These are phyloP conservation scores for Stomorhina lunata DNA, from an alignment of 2,888 invertebrate genomes.

Conservation along the genomic window DNA sequence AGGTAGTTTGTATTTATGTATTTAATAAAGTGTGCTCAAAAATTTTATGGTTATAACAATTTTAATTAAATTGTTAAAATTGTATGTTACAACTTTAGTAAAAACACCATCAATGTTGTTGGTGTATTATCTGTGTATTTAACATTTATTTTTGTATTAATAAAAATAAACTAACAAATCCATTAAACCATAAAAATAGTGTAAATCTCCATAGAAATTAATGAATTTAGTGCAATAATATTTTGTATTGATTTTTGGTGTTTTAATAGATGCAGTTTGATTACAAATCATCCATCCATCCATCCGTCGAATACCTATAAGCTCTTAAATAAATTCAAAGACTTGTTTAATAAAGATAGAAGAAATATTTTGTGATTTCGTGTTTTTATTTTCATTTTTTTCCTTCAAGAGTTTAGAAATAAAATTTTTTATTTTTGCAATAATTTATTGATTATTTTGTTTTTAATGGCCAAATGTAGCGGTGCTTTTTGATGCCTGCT, in stretches of 20 bases:
- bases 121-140: neutral
- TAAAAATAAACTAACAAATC: neutral
- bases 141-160: neutral
- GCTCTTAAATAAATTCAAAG: too few relatives aligned
- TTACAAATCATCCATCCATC: constrained; percentile 26
- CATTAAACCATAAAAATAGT: constrained; percentile 34
- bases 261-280: constrained; percentile 11
- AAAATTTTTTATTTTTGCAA: neutral
- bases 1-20: too few relatives aligned
- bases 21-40: constrained; percentile 53
- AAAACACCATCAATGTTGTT: neutral
- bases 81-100: constrained; percentile 43
- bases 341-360: neutral
- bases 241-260: constrained; percentile 13
- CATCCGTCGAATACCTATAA: too few relatives aligned
- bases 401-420: neutral
- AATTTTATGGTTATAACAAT: constrained; percentile 50
- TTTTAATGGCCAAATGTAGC: constrained; percentile 24
- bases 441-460: constrained; percentile 37
- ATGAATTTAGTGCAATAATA: constrained; percentile 49
- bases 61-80: constrained; percentile 64
- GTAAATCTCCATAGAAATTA: constrained; percentile 48
- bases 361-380: constrained; percentile 19
- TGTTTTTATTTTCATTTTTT: constrained; percentile 1
- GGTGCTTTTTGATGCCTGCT: constrained; percentile 24